Conservation (phyloP, 2,113 vertebrate species). For the Gnathonemus longibarbis region DNA sequence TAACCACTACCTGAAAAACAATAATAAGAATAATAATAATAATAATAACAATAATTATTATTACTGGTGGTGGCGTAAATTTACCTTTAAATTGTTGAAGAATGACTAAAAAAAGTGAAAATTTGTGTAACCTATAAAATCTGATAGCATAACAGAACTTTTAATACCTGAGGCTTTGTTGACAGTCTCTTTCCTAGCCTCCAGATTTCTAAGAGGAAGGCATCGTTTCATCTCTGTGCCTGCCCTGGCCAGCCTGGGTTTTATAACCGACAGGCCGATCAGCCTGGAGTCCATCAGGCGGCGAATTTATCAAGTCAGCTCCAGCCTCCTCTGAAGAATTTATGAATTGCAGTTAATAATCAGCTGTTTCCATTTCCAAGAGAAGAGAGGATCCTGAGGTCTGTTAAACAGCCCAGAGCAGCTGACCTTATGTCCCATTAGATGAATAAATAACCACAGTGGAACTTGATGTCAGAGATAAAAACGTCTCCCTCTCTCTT, state of each 20-base stretch:
- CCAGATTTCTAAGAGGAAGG: neutral
- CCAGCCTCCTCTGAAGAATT: conserved; percentile 73
- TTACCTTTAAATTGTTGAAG: neutral
- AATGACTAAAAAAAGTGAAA: neutral
- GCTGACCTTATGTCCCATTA: conserved; percentile 73
- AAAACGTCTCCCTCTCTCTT: conserved; percentile 44
- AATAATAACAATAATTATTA: neutral
- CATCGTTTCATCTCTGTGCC: conserved; percentile 32
- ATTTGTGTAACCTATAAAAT: neutral
- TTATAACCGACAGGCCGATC: conserved; percentile 38
- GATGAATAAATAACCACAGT: conserved; percentile 42
- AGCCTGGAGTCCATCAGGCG: conserved; percentile 48
- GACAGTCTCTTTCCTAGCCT: neutral
- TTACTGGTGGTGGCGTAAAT: neutral
- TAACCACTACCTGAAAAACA: neutral
- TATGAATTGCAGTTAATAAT: conserved; percentile 83
- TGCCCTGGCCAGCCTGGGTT: conserved; percentile 12
- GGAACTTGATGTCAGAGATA: conserved; percentile 50
- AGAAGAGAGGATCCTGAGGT: conserved; percentile 74
- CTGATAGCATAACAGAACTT: neutral
- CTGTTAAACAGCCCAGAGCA: conserved; percentile 77
- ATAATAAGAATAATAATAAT: neutral
- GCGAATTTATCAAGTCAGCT: conserved; percentile 70
- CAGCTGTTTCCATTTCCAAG: conserved; percentile 75
- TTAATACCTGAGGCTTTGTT: conserved; percentile 6